Conservation (phyloP, 2,797 vertebrate genomes). For the Bradypodion pumilum region DNA sequence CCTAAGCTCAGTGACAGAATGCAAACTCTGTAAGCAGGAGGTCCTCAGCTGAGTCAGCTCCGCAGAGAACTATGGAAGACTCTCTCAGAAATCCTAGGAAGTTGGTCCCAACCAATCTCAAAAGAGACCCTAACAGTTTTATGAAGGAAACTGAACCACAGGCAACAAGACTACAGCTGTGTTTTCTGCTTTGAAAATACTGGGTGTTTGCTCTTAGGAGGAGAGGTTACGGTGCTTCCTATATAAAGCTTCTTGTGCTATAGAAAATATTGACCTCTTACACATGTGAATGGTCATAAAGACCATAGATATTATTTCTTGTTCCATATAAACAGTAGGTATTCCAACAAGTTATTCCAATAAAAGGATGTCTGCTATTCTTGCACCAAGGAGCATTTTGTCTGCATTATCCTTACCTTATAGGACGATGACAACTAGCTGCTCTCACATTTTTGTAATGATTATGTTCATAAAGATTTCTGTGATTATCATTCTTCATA, state of each 20-base stretch:
- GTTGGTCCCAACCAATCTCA: neutral
- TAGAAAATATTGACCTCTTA: neutral
- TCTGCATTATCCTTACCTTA: neutral
- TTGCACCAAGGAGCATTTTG: neutral
- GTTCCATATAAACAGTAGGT: neutral
- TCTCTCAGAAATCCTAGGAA: too few species aligned
- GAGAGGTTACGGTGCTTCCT: neutral
- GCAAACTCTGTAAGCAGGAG: neutral
- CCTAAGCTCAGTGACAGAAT: neutral
- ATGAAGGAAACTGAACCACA: neutral
- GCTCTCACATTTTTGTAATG: constrained; percentile 43
- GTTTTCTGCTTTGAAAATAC: neutral
- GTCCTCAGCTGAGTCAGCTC: too few species aligned
- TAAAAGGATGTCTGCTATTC: neutral
- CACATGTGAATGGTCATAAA: neutral
- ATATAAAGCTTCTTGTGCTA: neutral
- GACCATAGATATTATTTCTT: neutral
- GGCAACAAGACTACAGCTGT: neutral
- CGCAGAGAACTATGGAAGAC: neutral
- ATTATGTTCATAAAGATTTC: constrained; percentile 35
- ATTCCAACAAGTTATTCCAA: neutral
- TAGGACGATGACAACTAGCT: neutral
- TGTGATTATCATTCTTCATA: constrained; percentile 17
- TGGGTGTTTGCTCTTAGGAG: neutral
- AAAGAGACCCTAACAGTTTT: neutral